Percentiles rank a stretch among this genome's conserved stretches.
Evolutionary conservation across 2,113 vertebrate species (phyloP).

Genomic region (Dicerorhinus sumatrensis): DNA sequence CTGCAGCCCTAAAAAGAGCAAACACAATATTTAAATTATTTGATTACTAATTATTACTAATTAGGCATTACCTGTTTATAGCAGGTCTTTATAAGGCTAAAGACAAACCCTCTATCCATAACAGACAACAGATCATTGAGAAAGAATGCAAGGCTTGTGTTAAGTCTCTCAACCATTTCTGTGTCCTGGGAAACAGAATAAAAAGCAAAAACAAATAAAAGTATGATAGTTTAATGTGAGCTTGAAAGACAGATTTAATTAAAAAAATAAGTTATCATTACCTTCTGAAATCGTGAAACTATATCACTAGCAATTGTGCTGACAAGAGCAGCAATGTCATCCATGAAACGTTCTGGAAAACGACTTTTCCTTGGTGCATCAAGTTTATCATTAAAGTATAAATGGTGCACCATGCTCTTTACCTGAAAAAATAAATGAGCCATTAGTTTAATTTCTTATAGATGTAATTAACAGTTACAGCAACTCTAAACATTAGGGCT

Average conservation of each 20-base stretch:
- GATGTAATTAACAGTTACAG: background rate
- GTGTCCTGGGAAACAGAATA: conserved; percentile 90
- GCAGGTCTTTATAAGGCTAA: conserved; percentile 94
- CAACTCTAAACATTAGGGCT: background rate
- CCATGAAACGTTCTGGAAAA: conserved; percentile 99
- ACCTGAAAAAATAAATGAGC: conserved; percentile 88
- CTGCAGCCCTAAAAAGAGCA: background rate
- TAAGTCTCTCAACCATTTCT: conserved; percentile 98
- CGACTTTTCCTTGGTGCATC: conserved; percentile 95
- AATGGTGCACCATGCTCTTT: conserved; percentile 99
- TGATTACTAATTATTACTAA: conserved; percentile 30
- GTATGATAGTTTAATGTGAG: background rate
- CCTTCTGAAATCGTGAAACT: conserved; percentile 98
- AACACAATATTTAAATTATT: background rate
- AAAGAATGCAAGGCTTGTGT: conserved; percentile 97
- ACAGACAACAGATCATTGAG: conserved; percentile 98
- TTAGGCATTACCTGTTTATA: conserved; percentile 95
- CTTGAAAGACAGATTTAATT: background rate
- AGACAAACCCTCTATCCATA: conserved; percentile 99
- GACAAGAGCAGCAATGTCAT: conserved; percentile 96
- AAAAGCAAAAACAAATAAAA: conserved; percentile 24
- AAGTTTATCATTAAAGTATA: conserved; percentile 98
- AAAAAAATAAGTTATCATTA: conserved; percentile 80
- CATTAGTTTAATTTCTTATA: conserved; percentile 31
- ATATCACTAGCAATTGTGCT: conserved; percentile 98